Conservation (phyloP, 2,888 invertebrate species). For the Parnassius orleans region DNA sequence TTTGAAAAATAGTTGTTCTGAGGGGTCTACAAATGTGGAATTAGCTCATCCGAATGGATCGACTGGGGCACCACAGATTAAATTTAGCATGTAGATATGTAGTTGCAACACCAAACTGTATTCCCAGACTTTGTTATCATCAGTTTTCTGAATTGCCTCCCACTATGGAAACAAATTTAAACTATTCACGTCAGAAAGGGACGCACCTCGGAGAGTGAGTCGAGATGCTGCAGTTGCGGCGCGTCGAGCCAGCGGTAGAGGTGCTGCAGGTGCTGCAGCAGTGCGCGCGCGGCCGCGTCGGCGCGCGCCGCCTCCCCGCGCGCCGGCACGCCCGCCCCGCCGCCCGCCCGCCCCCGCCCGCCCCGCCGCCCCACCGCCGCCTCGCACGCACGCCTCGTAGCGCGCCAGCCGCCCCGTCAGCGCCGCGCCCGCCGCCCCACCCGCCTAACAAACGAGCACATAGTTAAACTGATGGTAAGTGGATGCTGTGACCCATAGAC, state of each 20-base stretch:
- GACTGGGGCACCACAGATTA: too few species aligned
- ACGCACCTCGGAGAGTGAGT: conserved; percentile 49
- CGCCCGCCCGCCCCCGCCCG: conserved; percentile 61
- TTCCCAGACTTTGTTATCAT: too few species aligned
- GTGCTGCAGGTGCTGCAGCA: conserved; percentile 87
- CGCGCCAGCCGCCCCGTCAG: conserved; percentile 74
- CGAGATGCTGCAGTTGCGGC: conserved; percentile 57
- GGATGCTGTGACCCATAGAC: too few species aligned
- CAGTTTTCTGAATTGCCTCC: too few species aligned
- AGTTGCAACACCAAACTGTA: too few species aligned
- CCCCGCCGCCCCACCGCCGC: conserved; percentile 82
- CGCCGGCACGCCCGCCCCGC: conserved; percentile 44
- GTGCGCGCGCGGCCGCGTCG: conserved; percentile 90
- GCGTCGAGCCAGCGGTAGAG: conserved; percentile 63
- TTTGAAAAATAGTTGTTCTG: too few species aligned
- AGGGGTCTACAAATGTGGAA: too few species aligned
- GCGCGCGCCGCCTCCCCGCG: conserved; percentile 81
- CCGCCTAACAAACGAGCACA: conserved; percentile 60
- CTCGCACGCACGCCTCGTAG: conserved; percentile 84
- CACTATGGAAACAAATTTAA: too few species aligned
- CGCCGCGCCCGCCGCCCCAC: conserved; percentile 85
- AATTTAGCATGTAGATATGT: too few species aligned
- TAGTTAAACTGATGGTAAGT: too few species aligned
- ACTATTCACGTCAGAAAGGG: too few species aligned
- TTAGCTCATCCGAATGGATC: too few species aligned